Percentiles rank a stretch among this genome's conserved stretches.
phyloP scores from a whole-genome alignment of 2,888 invertebrate genomes.

The Tanaodytes sp. region DNA sequence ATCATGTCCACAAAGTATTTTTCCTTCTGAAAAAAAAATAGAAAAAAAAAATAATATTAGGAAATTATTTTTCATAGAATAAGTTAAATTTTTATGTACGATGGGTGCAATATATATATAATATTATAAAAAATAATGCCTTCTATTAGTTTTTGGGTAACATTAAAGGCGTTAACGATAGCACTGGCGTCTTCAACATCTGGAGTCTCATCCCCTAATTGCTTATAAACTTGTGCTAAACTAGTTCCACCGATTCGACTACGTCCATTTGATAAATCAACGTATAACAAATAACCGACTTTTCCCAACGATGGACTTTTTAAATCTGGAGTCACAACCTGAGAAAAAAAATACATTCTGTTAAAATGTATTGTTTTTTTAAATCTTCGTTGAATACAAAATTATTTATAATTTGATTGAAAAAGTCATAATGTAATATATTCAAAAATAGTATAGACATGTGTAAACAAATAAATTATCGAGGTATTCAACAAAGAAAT shows the following conservation, averaged over 20 bases:
- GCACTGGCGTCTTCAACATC: conserved; percentile 83
- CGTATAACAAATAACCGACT: conserved; percentile 81
- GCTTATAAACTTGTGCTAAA: conserved; percentile 90
- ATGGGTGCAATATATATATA: too few species aligned
- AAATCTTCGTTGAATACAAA: not conserved
- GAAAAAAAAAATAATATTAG: too few species aligned
- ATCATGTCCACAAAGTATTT: conserved; percentile 91
- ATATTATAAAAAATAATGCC: too few species aligned
- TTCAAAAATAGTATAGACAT: too few species aligned
- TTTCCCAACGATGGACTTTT: conserved; percentile 79
- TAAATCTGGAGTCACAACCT: conserved; percentile 91
- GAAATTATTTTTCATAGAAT: too few species aligned
- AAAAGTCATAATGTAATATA: too few species aligned
- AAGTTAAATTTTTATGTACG: too few species aligned
- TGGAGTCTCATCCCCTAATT: conserved; percentile 86
- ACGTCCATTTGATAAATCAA: conserved; percentile 83
- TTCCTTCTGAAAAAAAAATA: conserved; percentile 76
- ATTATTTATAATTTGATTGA: too few species aligned
- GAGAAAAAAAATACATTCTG: not conserved
- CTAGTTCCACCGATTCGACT: conserved; percentile 93
- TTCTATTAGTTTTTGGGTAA: conserved; percentile 87
- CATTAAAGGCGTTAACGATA: conserved; percentile 84
- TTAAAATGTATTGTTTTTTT: not conserved
- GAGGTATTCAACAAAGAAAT: too few species aligned
- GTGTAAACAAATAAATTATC: too few species aligned